Base-by-base conservation (phyloP, 2,888 invertebrate species). In the Caenorhabditis sp. region DNA sequence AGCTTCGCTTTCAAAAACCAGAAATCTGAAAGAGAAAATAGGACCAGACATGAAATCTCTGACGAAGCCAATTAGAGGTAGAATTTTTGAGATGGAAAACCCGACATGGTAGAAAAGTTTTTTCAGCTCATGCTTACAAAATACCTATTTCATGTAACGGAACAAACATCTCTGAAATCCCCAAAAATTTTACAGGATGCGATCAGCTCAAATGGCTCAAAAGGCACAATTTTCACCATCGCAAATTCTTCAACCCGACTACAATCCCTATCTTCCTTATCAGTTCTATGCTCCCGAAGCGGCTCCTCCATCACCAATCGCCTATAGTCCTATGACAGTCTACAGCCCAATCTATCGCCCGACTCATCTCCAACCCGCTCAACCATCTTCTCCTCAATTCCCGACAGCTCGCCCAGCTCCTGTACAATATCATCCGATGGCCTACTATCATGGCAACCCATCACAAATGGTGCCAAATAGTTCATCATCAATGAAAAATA, bases 141-240 rank as follows among this genome's bases (percentile, higher is more conserved):
- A n/a, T n/a, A n/a, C n/a, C n/a, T n/a, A n/a, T n/a, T n/a, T n/a
- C n/a, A n/a, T n/a, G n/a, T n/a, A n/a, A n/a, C n/a, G n/a, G n/a
- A n/a, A n/a, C n/a, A n/a, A n/a, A n/a, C n/a, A n/a, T n/a, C n/a
- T n/a, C n/a, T n/a, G n/a, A n/a, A 51, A 51, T 21, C 23, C 4
- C 23, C 51, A 51, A 21, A 21, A 51, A 3, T 21, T 21, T 31
- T 31, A 6, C 62, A 72, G 72, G 49, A 72, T 72, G 72, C 36
- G 72, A 54, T 66, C 66, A 17, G 72, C 72, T 2, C 72, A 72
- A 62, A 68, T 72, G 72, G 72, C 72, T 27, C 72, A 72, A 55
- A 72, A 72, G 59, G 72, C 72, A 1, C 72, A 72, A 57, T n/a
- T 71, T 24, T 51, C 65, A 24, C 68, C 72, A 60, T 6, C 55